Evolutionary conservation across 2,888 invertebrate species (phyloP).

Genomic region (Agrochola macilenta): DNA sequence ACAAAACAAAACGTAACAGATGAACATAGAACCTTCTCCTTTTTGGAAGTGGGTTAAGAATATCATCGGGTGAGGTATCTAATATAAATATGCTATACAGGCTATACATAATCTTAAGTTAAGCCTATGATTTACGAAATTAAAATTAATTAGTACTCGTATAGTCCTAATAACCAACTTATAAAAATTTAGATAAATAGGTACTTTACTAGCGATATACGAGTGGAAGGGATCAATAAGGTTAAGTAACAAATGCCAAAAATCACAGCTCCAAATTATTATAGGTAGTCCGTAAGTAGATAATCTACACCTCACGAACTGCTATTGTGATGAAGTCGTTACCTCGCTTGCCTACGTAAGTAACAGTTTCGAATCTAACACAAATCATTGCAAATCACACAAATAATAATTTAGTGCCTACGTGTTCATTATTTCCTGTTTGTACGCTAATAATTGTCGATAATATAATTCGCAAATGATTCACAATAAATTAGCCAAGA

Average conservation of each 20-base stretch:
- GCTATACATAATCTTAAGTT: neutral
- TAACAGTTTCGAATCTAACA: conserved; percentile 41
- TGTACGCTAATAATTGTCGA: conserved; percentile 70
- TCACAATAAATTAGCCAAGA: conserved; percentile 57
- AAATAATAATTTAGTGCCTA: conserved; percentile 39
- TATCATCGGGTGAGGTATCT: neutral
- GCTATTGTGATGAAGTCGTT: conserved; percentile 21
- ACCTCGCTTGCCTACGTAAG: conserved; percentile 16
- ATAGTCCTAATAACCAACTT: neutral
- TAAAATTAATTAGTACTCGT: neutral
- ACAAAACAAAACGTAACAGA: no score
- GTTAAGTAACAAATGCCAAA: neutral
- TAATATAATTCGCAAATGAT: conserved; percentile 70
- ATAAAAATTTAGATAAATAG: neutral
- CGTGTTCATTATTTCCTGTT: conserved; percentile 66
- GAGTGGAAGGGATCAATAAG: neutral
- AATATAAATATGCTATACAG: no score
- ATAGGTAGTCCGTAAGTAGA: neutral
- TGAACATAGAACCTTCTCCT: no score
- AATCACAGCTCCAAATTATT: neutral
- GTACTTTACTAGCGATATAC: neutral
- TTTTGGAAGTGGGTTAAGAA: no score
- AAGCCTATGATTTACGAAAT: neutral
- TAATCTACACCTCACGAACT: conserved; percentile 45
- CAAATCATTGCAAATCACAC: conserved; percentile 35